phyloP scores from a whole-genome alignment of 2,113 vertebrate species.

The Calyptommatus sinebrachiatus region DNA sequence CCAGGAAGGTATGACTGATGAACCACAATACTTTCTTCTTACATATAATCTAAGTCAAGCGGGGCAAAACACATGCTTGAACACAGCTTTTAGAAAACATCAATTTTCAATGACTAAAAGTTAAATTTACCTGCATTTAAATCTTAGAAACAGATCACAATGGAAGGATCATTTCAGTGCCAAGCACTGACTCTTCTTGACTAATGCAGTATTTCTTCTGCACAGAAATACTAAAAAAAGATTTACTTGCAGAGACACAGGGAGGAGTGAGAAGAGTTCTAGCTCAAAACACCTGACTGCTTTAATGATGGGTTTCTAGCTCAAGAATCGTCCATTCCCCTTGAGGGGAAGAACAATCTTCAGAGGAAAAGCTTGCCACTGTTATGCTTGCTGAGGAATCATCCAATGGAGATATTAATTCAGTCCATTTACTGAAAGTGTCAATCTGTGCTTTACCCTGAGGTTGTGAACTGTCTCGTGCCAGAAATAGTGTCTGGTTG shows the following conservation, averaged over 20 bases:
- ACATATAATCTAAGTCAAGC: slow-evolving; percentile 61
- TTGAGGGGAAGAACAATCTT: slow-evolving; percentile 92
- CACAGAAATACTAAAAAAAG: slow-evolving; percentile 71
- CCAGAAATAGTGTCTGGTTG: slow-evolving; percentile 93
- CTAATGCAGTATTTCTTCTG: slow-evolving; percentile 63
- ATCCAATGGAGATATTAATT: slow-evolving; percentile 90
- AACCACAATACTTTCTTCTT: slow-evolving; percentile 45
- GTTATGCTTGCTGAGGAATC: slow-evolving; percentile 93
- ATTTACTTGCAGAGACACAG: slow-evolving; percentile 56
- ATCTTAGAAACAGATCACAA: slow-evolving; percentile 66
- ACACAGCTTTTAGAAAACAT: slow-evolving; percentile 67
- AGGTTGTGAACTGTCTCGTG: slow-evolving; percentile 85
- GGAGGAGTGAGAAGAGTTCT: slow-evolving; percentile 45
- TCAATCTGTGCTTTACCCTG: slow-evolving; percentile 83
- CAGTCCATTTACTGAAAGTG: slow-evolving; percentile 89
- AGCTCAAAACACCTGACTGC: slow-evolving; percentile 54
- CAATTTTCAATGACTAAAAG: slow-evolving; percentile 56
- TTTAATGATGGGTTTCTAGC: slow-evolving; percentile 97
- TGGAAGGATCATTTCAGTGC: slow-evolving; percentile 66
- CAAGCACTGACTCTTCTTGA: slow-evolving; percentile 63
- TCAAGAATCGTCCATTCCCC: slow-evolving; percentile 99
- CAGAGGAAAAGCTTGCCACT: slow-evolving; percentile 93
- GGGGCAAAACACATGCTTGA: slow-evolving; percentile 69
- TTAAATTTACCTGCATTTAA: slow-evolving; percentile 60
- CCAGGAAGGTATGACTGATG: slow-evolving; percentile 54